Conservation (phyloP, 2,797 vertebrate species). For the Apodemus agrarius region DNA sequence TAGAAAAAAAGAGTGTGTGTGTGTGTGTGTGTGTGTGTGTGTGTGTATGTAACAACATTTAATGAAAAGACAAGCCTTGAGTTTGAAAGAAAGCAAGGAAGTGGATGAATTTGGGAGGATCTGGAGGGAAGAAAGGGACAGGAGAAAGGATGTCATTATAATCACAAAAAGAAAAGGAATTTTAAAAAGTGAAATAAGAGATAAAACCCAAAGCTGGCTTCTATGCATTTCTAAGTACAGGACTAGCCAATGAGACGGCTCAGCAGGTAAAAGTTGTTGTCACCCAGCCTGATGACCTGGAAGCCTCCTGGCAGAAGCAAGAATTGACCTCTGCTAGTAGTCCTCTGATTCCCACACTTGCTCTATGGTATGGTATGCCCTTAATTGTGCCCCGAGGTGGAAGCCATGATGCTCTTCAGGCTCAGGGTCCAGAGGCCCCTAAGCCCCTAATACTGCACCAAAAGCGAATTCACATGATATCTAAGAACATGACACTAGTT, state of each 20-base stretch:
- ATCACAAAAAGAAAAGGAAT: not conserved
- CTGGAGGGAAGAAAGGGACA: not conserved
- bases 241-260: not conserved
- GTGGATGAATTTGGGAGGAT: not conserved
- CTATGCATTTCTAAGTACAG: not conserved
- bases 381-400: not conserved
- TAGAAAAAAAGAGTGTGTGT: too few relatives aligned
- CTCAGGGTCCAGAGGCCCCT: not conserved
- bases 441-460: not conserved
- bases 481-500: not conserved
- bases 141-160: not conserved
- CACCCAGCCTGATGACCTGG: not conserved
- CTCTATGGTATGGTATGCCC: not conserved
- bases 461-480: not conserved
- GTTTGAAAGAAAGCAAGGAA: not conserved
- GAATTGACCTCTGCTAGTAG: not conserved
- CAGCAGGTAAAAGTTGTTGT: not conserved
- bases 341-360: not conserved
- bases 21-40: not conserved
- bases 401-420: not conserved
- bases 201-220: constrained; percentile 7
- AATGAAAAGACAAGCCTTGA: not conserved
- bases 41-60: not conserved
- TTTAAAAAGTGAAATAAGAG: not conserved
- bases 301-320: not conserved